These are phyloP conservation scores for Gallinago paraguaiae DNA, from an alignment of 2,113 vertebrate species.

Conservation along the genomic window DNA sequence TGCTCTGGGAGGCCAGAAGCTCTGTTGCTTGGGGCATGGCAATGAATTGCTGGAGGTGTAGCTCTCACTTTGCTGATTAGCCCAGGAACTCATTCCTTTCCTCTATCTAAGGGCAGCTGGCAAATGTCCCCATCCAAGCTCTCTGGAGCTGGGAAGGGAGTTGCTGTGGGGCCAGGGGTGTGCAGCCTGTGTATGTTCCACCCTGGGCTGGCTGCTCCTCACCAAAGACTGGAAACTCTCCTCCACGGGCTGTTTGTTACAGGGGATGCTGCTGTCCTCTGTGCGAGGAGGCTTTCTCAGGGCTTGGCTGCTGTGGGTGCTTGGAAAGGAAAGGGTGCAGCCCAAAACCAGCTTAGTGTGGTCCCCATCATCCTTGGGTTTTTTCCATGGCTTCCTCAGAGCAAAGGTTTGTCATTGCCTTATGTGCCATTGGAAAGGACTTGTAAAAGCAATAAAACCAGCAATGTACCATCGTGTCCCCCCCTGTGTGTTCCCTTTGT, in stretches of 20 bases:
- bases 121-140: neutral
- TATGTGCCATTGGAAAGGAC: neutral
- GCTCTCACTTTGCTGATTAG: neutral
- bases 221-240: fast-evolving
- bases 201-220: neutral
- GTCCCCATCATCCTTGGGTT: neutral
- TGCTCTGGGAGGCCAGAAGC: neutral
- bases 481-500: neutral
- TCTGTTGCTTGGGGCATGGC: neutral
- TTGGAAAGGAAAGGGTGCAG: neutral
- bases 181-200: fast-evolving
- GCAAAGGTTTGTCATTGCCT: neutral
- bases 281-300: neutral
- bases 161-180: neutral
- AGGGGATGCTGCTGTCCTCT: neutral
- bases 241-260: fast-evolving
- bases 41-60: neutral
- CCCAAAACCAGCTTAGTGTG: fast-evolving
- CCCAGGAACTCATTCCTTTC: neutral
- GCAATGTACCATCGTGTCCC: too few species aligned
- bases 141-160: neutral
- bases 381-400: neutral
- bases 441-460: neutral
- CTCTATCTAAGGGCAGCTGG: neutral
- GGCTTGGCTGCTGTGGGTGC: neutral